Evolutionary conservation across 1,140 invertebrate species (phyloP).

Genomic region (Saccostrea echinata): DNA sequence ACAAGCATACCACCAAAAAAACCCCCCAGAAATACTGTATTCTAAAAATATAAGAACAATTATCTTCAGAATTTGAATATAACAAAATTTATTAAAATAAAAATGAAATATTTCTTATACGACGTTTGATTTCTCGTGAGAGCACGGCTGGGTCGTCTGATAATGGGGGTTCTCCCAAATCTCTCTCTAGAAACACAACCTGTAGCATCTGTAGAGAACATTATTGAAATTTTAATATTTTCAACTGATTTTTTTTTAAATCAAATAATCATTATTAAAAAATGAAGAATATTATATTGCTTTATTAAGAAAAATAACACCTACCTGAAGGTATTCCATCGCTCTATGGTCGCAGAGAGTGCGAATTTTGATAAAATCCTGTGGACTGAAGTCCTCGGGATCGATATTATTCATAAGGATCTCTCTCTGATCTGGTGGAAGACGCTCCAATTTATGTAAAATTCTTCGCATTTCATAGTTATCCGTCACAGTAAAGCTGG

Average conservation of each 20-base stretch:
- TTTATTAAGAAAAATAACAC: too few relatives aligned
- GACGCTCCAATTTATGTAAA: background rate
- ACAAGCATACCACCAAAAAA: too few relatives aligned
- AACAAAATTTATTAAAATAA: background rate
- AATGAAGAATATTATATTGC: too few relatives aligned
- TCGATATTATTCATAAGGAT: background rate
- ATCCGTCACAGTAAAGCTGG: background rate
- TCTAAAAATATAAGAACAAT: too few relatives aligned
- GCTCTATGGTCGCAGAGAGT: background rate
- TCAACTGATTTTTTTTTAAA: too few relatives aligned
- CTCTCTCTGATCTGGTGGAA: background rate
- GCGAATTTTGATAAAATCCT: background rate
- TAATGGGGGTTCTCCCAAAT: background rate
- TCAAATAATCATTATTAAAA: too few relatives aligned
- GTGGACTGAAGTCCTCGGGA: background rate
- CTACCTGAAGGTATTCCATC: background rate
- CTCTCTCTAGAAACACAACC: conserved; percentile 11
- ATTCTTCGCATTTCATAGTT: background rate
- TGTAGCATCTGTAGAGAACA: background rate
- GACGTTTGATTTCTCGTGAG: conserved; percentile 23
- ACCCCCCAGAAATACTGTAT: too few relatives aligned
- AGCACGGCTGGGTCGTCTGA: conserved; percentile 31
- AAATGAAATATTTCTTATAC: background rate
- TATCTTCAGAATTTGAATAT: too few relatives aligned
- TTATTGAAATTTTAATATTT: too few relatives aligned